Base-by-base conservation (phyloP, 2,113 vertebrate genomes). In the Alligator mississippiensis region DNA sequence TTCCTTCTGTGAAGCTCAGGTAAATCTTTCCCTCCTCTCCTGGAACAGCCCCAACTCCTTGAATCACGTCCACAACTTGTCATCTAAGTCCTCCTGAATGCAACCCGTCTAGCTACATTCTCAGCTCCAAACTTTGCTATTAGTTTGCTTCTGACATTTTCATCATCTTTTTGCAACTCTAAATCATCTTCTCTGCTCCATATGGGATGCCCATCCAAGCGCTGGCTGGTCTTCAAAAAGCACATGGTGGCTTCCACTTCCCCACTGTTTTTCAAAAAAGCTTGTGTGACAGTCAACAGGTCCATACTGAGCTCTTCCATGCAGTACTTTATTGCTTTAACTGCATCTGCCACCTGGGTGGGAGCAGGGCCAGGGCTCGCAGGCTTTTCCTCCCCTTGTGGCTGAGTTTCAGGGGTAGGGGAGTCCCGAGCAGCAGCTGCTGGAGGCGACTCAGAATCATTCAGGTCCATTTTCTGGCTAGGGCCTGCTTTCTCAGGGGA, bases 181-280 rank as follows among this genome's bases (percentile, higher is more conserved):
- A 97, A 79, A 63, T 98, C 98, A 85, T 98, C 98, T 74, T 97
- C 97, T 76, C 95, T 96, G 90, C 83, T 98, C 98, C 98, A 98
- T 22, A 98, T 82, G 25, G 98, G 98, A 64, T 96, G 97, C 1
- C 98, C 98, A 59, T 98, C 98, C n/a, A 93, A 72, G 57, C 98
- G 97, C 66, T 78, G 96, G 34, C 98, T 98, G 0, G 91, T 97
- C 21, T 93, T 95, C 92, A 99, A 97, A 86, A 98, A 98, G 14
- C 96, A 89, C 9, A 83, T 96, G 3, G 98, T 98, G 22, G 97
- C 97, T 28, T 97, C 94, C 58, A 98, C 89, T 18, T 99, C 98
- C 64, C 99, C 99, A 0, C 97, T 99, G 94, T 98, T 98, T 94
- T 98, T 99, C 84, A 99, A 92, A 70, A 99, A 97, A 2, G 98